phyloP scores from a whole-genome alignment of 2,797 vertebrate species.

The Microctenopoma lineatum region DNA sequence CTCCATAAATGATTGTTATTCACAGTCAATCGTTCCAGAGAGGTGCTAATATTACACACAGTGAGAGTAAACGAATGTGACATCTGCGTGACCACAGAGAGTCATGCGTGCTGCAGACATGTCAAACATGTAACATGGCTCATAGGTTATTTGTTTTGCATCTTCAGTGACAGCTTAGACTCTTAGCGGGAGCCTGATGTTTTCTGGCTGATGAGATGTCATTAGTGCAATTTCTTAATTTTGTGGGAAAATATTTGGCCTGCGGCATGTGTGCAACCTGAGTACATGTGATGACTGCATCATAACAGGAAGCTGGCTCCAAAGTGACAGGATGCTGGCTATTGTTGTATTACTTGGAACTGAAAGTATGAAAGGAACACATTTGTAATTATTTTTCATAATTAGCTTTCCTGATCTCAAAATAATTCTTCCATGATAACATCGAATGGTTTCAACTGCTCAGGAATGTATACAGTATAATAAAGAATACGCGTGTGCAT shows the following conservation, averaged over 20 bases:
- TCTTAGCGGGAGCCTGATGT: not conserved
- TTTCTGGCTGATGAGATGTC: not conserved
- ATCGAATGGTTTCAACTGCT: not conserved
- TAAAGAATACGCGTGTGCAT: not conserved
- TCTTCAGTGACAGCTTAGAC: not conserved
- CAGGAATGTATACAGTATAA: not conserved
- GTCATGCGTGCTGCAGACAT: slow-evolving; percentile 3
- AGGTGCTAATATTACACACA: slow-evolving; percentile 22
- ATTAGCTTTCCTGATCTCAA: slow-evolving; percentile 11
- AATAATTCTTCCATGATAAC: not conserved
- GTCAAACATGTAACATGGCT: slow-evolving; percentile 8
- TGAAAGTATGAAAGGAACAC: slow-evolving; percentile 23
- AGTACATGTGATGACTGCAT: slow-evolving; percentile 31
- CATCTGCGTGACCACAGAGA: slow-evolving; percentile 25
- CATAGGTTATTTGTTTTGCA: slow-evolving; percentile 10
- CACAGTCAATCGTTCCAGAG: not conserved
- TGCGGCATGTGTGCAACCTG: not conserved
- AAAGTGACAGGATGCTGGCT: slow-evolving; percentile 52
- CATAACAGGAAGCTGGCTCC: slow-evolving; percentile 65
- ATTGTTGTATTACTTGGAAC: slow-evolving; percentile 58
- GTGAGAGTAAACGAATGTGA: slow-evolving; percentile 32
- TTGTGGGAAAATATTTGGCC: slow-evolving; percentile 15
- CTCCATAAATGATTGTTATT: not conserved
- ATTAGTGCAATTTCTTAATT: slow-evolving; percentile 19
- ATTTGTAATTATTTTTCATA: slow-evolving; percentile 13